phyloP scores from a whole-genome alignment of 2,888 invertebrate species.

The Callyntrura guangdongensis region DNA sequence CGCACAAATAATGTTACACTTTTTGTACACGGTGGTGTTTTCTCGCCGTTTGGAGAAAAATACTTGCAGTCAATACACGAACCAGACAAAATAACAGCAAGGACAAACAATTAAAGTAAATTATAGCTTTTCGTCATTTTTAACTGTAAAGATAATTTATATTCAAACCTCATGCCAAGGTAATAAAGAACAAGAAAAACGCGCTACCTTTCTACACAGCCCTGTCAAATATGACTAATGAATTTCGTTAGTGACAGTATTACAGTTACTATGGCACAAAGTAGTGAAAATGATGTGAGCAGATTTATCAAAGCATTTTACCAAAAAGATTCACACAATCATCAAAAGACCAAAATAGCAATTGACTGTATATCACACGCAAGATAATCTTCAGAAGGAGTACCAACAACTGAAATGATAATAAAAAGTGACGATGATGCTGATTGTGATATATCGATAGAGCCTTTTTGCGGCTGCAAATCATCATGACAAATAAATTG shows the following conservation, averaged over 20 bases:
- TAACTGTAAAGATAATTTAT: constrained; percentile 27
- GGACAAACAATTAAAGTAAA: constrained; percentile 14
- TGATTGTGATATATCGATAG: constrained; percentile 46
- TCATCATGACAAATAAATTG: constrained; percentile 35
- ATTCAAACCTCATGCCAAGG: neutral
- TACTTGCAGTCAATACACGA: too few relatives aligned
- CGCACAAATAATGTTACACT: neutral
- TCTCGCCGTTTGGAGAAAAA: too few relatives aligned
- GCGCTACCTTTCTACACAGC: neutral
- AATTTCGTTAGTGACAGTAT: neutral
- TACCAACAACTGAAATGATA: neutral
- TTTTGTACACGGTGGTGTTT: neutral
- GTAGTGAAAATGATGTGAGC: constrained; percentile 1
- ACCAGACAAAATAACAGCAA: constrained; percentile 1
- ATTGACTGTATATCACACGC: neutral
- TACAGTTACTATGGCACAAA: neutral
- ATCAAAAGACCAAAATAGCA: neutral
- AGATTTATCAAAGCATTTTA: constrained; percentile 23
- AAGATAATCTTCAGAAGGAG: neutral
- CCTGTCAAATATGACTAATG: constrained; percentile 41
- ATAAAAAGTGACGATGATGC: neutral
- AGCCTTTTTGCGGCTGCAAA: constrained; percentile 32
- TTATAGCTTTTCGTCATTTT: neutral
- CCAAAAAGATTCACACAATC: neutral
- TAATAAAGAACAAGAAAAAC: constrained; percentile 15